Base-by-base conservation (phyloP, 2,113 vertebrate species). In the Dipodomys stephensi region DNA sequence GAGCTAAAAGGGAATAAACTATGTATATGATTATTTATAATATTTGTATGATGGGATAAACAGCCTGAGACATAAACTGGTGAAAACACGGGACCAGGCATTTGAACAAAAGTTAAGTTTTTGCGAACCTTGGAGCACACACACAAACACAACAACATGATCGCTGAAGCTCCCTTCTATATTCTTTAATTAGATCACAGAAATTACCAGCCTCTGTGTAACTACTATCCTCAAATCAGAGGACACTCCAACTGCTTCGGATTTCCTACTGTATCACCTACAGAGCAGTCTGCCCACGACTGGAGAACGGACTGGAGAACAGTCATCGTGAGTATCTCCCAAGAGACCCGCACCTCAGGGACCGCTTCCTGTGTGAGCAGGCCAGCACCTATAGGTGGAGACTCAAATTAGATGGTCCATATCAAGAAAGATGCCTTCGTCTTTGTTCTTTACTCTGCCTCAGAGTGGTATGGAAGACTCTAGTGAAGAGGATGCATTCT, bases 131-230 rank as follows among this genome's bases (percentile, higher is more conserved):
- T 53, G 44, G 53, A 28, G 27, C 32, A 4, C 15, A 57, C 53
- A 57, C 53, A 16, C 53, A 57, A 13, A 57, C 15, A 49, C 49
- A 49, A 9, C 49, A 49, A 49, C 49, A 49, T 10, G 12, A 57
- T 57, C 53, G 15, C 90, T 84, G 94, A 67, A 0, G 11, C 95
- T 49, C 64, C 74, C 94, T 15, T 64, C 80, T 65, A n/a, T 94
- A 44, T 94, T 85, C 84, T 74, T 90, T 98, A 99, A 98, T 90
- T 91, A 99, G 99, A 99, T 87, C 98, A 97, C 74, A 98, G 98
- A 96, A 98, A 98, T 94, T 98, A 98, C 60, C 97, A 99, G 97
- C 95, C 97, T 71, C 88, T 99, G 90, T 97, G 97, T 35, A 96
- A 96, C 80, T 98, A 98, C n/a, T 98, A 97, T 49, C 94, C 98